Base-by-base conservation (phyloP, 2,113 vertebrate species). In the Heterotis niloticus region DNA sequence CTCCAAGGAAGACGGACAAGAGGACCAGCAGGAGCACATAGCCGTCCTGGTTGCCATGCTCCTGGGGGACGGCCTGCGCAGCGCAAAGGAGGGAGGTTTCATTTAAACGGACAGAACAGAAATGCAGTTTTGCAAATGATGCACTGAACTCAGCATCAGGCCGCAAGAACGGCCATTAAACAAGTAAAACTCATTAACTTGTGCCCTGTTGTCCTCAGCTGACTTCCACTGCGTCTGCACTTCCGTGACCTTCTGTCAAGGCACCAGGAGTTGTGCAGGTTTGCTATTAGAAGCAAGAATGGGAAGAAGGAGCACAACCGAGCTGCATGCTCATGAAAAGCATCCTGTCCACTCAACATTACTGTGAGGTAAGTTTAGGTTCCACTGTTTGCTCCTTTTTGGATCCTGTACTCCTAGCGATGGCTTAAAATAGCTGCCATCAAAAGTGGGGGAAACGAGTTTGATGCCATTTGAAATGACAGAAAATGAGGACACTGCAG, bases 1-100 rank as follows among this genome's bases (percentile, higher is more conserved):
- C 96, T 2, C 95, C 96, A 0, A 97, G 90, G 81, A 99, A 93
- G 84, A 96, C 89, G 75, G 93, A 96, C 84, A 96, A 89, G 81
- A 99, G 92, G 81, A 96, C 95, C 77, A 96, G 87, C 71, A 96
- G 91, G 79, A 97, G 91, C 80, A 94, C 88, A 12, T 93, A 96
- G 82, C 94, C 95, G 91, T 96, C 93, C 86, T 93, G 90, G 60
- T 91, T 87, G 86, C 87, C 89, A 2, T 77, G 82, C 78, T 88
- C 86, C 3, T 86, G 52, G 26, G 90, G 88, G 78, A 89, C 82
- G 77, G 88, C 87, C 90, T 91, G 82, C 54, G 16, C 28, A 23
- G 78, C 13, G 81, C 24, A 82, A 16, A 26, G 75, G 59, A 60
- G 17, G 76, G 12, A 82, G 23, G 44, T 13, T 57, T 60, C 28